Base-by-base conservation (phyloP, 1,140 invertebrate genomes). In the Drosophila cardini region DNA sequence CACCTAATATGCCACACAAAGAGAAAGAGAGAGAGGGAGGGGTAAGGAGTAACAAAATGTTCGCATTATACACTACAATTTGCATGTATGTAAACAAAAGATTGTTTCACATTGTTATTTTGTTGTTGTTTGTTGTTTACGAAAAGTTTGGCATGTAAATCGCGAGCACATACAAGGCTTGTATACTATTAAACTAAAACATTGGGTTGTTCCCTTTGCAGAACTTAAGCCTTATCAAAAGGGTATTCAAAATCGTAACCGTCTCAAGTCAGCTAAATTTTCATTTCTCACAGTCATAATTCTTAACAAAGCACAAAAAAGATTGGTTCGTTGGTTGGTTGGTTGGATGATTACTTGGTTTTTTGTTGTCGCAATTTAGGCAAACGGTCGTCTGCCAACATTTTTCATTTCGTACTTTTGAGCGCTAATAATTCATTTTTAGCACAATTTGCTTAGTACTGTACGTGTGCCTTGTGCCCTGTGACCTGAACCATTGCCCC, bases 381-480 rank as follows among this genome's bases (percentile, higher is more conserved):
- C 64, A 79, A 86, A 86, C 76, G 32, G 72, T 52, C 69, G 79
- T 56, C 78, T 79, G 79, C 72, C 64, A 86, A 79, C 79, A 79
- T 86, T 75, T 71, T 75, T 70, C 67, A 60, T 76, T 68, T 78
- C 46, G 34, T 68, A 63, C 53, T 36, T 75, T 83, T 68, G 69
- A 87, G 76, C 79, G 79, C 76, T 83, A 87, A 87, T 87, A 87
- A 89, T 87, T 87, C 83, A 87, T 87, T 83, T 83, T 87, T 78
- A 53, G 84, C 79, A 67, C 80, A 87, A 83, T 89, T 87, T 89
- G 76, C 83, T 87, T 82, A 76, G 78, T 32, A 50, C 42, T 11
- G 21, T 26, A 26, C 21, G 21, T 26, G 21, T 26, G 3, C 53
- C 11, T 15, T 36, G 8, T 26, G 2, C 11, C n/a, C 13, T 5